phyloP scores from a whole-genome alignment of 2,113 vertebrate genomes.

The mouse (Mus musculus) region DNA sequence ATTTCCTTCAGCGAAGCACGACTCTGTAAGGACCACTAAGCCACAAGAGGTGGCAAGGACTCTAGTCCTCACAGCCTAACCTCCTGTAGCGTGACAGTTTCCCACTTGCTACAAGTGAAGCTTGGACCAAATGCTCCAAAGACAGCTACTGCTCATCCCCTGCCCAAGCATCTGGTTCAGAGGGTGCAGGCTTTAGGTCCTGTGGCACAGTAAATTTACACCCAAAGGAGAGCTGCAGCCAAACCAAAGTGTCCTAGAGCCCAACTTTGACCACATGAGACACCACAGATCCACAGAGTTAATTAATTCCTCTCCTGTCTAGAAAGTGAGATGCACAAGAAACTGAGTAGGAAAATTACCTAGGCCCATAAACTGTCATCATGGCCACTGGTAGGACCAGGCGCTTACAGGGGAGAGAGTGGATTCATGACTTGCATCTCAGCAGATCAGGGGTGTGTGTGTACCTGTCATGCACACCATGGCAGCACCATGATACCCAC shows the following conservation, averaged over 20 bases:
- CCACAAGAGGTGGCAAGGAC: background rate
- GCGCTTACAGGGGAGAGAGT: fast-evolving
- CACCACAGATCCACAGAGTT: background rate
- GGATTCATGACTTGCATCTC: too few relatives aligned
- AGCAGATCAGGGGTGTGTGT: background rate
- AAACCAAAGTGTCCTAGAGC: background rate
- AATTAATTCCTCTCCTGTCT: background rate
- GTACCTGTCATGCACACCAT: too few relatives aligned
- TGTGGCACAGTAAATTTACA: background rate
- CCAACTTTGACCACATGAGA: background rate
- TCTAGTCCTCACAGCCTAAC: background rate
- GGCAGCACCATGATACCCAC: too few relatives aligned
- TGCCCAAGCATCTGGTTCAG: background rate
- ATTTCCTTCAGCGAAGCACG: background rate
- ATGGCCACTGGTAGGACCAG: background rate
- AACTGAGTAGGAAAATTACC: background rate
- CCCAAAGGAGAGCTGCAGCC: too few relatives aligned
- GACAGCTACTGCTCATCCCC: background rate
- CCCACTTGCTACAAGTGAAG: background rate
- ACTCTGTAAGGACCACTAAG: background rate
- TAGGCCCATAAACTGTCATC: background rate
- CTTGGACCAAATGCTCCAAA: background rate
- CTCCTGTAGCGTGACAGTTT: too few relatives aligned
- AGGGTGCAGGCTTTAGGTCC: background rate
- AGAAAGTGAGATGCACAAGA: conserved; percentile 3